These are phyloP conservation scores for Lycocerus yunnanus DNA, from an alignment of 2,888 invertebrate genomes.

Conservation along the genomic window DNA sequence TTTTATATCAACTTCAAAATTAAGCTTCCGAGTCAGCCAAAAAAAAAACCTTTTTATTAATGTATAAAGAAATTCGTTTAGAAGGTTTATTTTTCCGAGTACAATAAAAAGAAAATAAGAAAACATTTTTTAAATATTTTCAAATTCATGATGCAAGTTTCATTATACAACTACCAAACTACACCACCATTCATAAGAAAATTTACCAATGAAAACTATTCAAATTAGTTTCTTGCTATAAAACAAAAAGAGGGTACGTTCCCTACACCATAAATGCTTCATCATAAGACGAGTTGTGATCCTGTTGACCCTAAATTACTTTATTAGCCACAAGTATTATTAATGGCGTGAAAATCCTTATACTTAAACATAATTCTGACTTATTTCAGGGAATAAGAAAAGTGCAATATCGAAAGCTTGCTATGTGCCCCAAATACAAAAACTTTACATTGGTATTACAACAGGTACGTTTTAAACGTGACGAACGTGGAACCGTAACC, in stretches of 20 bases:
- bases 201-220: slow-evolving; percentile 37
- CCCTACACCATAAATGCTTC: slow-evolving; percentile 17
- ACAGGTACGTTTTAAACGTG: slow-evolving; percentile 27
- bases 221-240: slow-evolving; percentile 37
- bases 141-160: neutral
- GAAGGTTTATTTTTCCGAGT: neutral
- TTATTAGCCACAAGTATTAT: slow-evolving; percentile 46
- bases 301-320: slow-evolving; percentile 41
- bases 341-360: slow-evolving; percentile 46
- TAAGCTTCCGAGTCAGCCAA: neutral
- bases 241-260: slow-evolving; percentile 10
- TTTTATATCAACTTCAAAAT: neutral
- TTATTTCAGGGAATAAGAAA: slow-evolving; percentile 41
- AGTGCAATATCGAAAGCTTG: slow-evolving; percentile 39
- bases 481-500: slow-evolving; percentile 22
- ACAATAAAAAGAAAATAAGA: neutral
- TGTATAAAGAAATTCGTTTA: neutral
- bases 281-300: slow-evolving; percentile 17
- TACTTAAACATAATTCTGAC: slow-evolving; percentile 44
- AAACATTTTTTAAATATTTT: neutral
- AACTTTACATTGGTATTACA: slow-evolving; percentile 34
- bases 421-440: slow-evolving; percentile 38
- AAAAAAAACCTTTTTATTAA: neutral
- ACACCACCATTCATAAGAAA: slow-evolving; percentile 30
- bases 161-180: neutral